phyloP scores from a whole-genome alignment of 1,140 invertebrate species.

The Diorhabda elongata region DNA sequence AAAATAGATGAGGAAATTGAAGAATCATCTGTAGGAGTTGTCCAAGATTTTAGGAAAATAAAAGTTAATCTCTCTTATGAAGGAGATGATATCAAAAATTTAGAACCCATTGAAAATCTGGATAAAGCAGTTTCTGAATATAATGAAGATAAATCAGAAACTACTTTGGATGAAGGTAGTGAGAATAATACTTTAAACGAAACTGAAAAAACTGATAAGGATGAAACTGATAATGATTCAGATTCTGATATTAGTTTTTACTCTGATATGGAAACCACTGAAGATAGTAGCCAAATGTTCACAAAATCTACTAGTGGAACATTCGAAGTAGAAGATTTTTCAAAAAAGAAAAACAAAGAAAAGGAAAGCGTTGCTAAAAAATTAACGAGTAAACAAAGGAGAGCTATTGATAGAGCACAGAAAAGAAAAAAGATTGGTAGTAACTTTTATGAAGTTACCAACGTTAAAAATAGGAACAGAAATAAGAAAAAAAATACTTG shows the following conservation, averaged over 20 bases:
- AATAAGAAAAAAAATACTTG: slow-evolving; percentile 53
- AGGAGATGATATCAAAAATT: slow-evolving; percentile 60
- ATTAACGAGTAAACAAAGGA: slow-evolving; percentile 71
- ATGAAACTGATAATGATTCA: slow-evolving; percentile 39
- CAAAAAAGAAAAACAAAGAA: slow-evolving; percentile 11
- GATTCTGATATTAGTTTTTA: slow-evolving; percentile 58
- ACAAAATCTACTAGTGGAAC: slow-evolving; percentile 29
- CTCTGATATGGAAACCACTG: slow-evolving; percentile 56
- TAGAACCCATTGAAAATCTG: slow-evolving; percentile 55
- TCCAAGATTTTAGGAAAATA: slow-evolving; percentile 80
- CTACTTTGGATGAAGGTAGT: slow-evolving; percentile 13
- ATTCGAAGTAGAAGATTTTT: slow-evolving; percentile 31
- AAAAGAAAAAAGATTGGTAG: slow-evolving; percentile 85
- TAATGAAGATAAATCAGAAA: slow-evolving; percentile 47
- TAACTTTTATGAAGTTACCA: slow-evolving; percentile 88
- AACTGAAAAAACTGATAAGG: neutral
- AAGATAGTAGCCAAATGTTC: slow-evolving; percentile 48
- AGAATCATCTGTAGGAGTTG: slow-evolving; percentile 50
- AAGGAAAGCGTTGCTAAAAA: slow-evolving; percentile 45
- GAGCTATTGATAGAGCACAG: slow-evolving; percentile 67
- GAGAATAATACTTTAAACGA: neutral
- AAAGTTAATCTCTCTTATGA: slow-evolving; percentile 69
- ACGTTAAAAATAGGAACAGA: slow-evolving; percentile 87
- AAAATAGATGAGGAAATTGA: slow-evolving; percentile 42
- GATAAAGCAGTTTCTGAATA: slow-evolving; percentile 49